Evolutionary conservation across 2,113 vertebrate genomes (phyloP).

Genomic region (Hydropotes inermis): DNA sequence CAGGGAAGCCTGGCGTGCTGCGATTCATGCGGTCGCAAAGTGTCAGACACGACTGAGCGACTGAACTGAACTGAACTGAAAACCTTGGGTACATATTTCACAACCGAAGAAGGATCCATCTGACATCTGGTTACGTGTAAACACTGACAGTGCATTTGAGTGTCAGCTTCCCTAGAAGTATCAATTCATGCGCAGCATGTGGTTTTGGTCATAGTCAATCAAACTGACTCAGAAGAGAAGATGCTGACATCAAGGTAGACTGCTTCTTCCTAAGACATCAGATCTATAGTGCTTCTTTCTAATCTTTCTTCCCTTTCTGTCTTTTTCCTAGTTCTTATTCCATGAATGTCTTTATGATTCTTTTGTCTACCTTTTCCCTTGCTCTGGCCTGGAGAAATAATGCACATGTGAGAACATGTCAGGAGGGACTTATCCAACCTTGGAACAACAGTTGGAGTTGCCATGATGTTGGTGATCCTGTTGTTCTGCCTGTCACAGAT

Average conservation of each 20-base stretch:
- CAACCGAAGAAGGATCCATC: background rate
- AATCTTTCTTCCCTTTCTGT: background rate
- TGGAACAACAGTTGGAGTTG: background rate
- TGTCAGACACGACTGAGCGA: too few relatives aligned
- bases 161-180: background rate
- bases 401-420: too few relatives aligned
- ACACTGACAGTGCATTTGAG: background rate
- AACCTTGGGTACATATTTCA: background rate
- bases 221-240: background rate
- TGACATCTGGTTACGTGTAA: background rate
- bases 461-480: background rate
- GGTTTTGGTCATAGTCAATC: background rate
- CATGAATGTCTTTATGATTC: background rate
- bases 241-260: background rate
- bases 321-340: background rate
- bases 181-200: background rate
- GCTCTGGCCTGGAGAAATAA: background rate
- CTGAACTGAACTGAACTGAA: too few relatives aligned
- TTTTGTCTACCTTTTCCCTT: background rate
- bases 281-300: background rate
- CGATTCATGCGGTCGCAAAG: too few relatives aligned
- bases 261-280: background rate
- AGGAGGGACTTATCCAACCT: background rate
- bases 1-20: too few relatives aligned
- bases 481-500: background rate